Percentiles rank a stretch among this genome's conserved stretches.
phyloP scores from a whole-genome alignment of 2,888 invertebrate genomes.

The Prosapia bicincta region DNA sequence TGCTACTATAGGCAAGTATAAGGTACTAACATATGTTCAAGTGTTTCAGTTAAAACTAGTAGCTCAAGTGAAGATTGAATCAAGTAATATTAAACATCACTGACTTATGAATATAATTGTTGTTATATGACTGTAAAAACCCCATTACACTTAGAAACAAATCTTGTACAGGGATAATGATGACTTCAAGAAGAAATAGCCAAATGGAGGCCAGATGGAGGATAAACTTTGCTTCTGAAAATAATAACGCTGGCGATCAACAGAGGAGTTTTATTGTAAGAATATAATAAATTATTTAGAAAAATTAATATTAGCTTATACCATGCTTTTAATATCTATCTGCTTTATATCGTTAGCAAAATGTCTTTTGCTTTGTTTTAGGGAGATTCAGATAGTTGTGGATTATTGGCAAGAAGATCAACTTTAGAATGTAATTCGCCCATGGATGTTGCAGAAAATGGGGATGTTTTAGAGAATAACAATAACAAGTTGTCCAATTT shows the following conservation, averaged over 20 bases:
- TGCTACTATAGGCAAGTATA: no score
- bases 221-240: neutral
- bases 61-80: no score
- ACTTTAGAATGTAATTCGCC: constrained; percentile 22
- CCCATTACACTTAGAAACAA: no score
- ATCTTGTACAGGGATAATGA: neutral
- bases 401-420: neutral
- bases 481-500: constrained; percentile 19
- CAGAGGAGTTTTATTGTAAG: neutral
- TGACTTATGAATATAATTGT: no score
- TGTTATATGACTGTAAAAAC: no score
- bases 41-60: no score
- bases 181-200: neutral
- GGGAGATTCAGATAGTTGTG: constrained; percentile 9
- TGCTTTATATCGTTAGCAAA: no score
- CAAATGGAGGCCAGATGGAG: neutral
- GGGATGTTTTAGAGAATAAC: constrained; percentile 22
- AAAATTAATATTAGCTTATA: no score
- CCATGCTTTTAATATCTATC: no score
- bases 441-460: constrained; percentile 33
- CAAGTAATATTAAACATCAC: no score
- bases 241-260: neutral
- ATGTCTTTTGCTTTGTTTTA: neutral
- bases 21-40: no score
- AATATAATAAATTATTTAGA: no score